phyloP scores from a whole-genome alignment of 1,140 invertebrate genomes.

The Panagrolaimus sp. region DNA sequence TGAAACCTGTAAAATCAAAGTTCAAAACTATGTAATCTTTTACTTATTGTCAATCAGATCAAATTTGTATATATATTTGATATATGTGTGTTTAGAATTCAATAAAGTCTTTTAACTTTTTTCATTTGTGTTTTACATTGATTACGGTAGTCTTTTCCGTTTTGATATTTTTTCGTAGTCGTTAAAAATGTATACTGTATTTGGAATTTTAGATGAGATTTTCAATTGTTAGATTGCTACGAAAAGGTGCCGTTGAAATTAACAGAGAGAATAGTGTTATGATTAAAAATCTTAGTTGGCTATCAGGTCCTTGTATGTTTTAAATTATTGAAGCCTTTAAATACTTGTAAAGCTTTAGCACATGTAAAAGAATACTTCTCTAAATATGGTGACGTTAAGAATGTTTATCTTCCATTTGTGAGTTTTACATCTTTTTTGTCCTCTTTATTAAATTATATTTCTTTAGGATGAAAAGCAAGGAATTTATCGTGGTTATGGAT shows the following conservation, averaged over 20 bases:
- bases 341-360: background rate
- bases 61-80: background rate
- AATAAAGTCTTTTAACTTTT: background rate
- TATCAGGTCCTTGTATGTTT: slow-evolving; percentile 6
- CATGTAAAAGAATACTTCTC: slow-evolving; percentile 12
- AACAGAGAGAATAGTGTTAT: background rate
- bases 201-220: background rate
- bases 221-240: background rate
- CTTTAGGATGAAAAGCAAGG: background rate
- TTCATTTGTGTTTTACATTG: background rate
- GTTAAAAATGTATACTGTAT: background rate
- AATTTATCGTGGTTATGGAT: background rate
- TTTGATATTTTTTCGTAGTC: background rate
- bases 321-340: background rate
- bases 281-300: slow-evolving; percentile 4
- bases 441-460: too few species aligned
- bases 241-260: background rate
- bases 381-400: background rate
- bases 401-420: background rate
- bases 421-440: too few species aligned
- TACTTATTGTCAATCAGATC: too few species aligned
- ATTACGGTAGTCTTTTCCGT: background rate
- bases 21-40: slow-evolving; percentile 22
- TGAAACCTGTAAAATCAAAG: slow-evolving; percentile 28
- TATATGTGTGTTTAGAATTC: background rate